A percentile compares a stretch with the other conserved stretches of the same genome.
phyloP scores from a whole-genome alignment of 2,113 vertebrate genomes.

The Oriolus oriolus region DNA sequence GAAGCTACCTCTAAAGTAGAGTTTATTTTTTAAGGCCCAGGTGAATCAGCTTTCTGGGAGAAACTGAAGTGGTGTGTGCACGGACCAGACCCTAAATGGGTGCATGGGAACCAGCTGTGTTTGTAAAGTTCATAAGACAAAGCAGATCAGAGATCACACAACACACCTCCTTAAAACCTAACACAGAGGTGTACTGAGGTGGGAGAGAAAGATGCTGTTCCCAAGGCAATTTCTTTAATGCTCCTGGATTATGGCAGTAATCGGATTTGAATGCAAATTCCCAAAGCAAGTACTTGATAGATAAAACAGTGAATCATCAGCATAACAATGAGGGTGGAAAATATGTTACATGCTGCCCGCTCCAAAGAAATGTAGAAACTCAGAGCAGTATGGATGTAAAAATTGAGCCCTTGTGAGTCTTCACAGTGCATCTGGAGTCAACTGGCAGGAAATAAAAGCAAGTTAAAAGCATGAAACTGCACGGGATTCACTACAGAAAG shows the following conservation, averaged over 20 bases:
- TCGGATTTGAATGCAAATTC: constrained; percentile 26
- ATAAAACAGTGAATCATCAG: neutral
- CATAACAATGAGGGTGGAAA: neutral
- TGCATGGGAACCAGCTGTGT: rapidly evolving
- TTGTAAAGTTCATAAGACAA: neutral
- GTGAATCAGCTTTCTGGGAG: neutral
- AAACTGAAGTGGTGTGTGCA: rapidly evolving
- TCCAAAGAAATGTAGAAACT: neutral
- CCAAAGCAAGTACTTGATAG: neutral
- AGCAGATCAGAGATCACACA: neutral
- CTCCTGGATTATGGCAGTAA: neutral
- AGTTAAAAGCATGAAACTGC: neutral
- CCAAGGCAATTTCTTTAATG: neutral
- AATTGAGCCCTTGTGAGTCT: neutral
- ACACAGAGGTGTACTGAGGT: neutral
- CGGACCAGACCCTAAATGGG: neutral
- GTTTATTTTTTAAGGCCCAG: neutral
- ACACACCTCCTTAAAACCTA: neutral
- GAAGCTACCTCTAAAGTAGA: neutral
- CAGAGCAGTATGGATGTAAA: neutral
- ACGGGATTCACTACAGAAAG: neutral
- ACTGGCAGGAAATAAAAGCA: neutral
- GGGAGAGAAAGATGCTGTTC: neutral
- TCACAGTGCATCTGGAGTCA: neutral
- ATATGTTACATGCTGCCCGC: neutral